Conservation (phyloP, 2,113 vertebrate species). For the Nerophis ophidion region DNA sequence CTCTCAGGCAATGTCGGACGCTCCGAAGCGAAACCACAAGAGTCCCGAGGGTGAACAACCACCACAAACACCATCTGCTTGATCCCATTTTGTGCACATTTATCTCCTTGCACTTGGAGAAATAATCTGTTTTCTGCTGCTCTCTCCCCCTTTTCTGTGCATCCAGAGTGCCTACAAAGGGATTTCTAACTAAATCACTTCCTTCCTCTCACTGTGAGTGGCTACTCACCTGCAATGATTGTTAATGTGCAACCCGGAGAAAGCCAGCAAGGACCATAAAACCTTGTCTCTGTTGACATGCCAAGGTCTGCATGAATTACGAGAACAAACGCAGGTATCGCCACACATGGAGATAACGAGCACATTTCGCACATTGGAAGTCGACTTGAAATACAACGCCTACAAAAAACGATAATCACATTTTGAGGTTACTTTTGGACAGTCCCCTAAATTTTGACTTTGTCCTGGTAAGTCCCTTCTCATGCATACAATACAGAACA, state of each 20-base stretch:
- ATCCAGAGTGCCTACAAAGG: neutral
- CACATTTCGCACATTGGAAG: neutral
- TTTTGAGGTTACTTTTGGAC: neutral
- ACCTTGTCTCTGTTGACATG: constrained; percentile 10
- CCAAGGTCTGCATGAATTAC: constrained; percentile 33
- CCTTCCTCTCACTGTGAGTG: constrained; percentile 5
- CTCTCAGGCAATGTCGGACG: constrained; percentile 26
- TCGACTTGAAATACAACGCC: neutral
- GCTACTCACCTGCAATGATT: constrained; percentile 15
- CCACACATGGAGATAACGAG: constrained; percentile 6
- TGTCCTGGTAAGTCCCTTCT: no score
- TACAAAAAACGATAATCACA: neutral
- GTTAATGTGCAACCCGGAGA: constrained; percentile 70
- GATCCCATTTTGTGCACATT: constrained; percentile 22
- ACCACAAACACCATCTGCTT: constrained; percentile 21
- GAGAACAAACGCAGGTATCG: neutral
- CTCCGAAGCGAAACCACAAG: constrained; percentile 7
- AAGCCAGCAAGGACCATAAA: constrained; percentile 32
- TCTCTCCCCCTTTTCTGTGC: neutral
- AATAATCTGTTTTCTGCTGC: constrained; percentile 4
- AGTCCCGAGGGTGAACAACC: constrained; percentile 23
- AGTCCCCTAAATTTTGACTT: no score
- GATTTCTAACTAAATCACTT: neutral
- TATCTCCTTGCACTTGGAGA: neutral
- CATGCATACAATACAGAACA: no score